Evolutionary conservation across 1,140 invertebrate genomes (phyloP).

Genomic region (Drosophila paulistorum): DNA sequence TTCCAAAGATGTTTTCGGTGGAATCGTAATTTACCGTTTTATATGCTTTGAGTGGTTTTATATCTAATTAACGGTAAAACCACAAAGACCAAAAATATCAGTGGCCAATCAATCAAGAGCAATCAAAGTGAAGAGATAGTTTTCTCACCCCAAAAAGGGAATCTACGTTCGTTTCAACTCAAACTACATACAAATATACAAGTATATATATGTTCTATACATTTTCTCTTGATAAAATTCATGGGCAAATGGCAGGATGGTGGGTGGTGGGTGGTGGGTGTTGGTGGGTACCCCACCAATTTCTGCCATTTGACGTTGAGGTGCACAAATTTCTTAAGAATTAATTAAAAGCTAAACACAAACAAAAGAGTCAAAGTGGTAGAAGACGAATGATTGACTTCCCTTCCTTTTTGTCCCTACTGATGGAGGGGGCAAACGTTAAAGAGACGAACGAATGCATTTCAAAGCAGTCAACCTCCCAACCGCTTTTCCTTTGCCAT

Average conservation of each 20-base stretch:
- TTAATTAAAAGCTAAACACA: constrained; percentile 72
- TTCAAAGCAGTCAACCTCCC: constrained; percentile 19
- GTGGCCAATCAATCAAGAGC: constrained; percentile 1
- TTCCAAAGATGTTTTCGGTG: no score
- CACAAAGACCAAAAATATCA: constrained; percentile 19
- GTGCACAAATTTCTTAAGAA: constrained; percentile 57
- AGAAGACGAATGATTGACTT: neutral
- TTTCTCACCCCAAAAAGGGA: neutral
- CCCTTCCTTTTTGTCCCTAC: no score
- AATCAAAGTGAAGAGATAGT: constrained; percentile 9
- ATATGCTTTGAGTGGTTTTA: no score
- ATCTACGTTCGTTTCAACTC: no score
- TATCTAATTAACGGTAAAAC: constrained; percentile 22
- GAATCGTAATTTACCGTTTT: no score
- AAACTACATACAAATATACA: neutral
- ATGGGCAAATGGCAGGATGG: constrained; percentile 38
- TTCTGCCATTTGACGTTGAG: neutral
- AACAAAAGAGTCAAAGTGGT: constrained; percentile 37
- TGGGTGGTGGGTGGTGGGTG: no score
- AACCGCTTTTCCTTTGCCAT: neutral
- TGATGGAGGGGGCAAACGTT: neutral
- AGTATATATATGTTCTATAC: constrained; percentile 25
- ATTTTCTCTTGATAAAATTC: constrained; percentile 33
- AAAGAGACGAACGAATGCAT: constrained; percentile 19
- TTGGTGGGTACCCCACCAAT: neutral